Percentiles rank a stretch among this genome's conserved stretches.
These are phyloP conservation scores for Luidia sarsii DNA, from an alignment of 53 echinoderm and acorn worm genomes.

Conservation along the genomic window DNA sequence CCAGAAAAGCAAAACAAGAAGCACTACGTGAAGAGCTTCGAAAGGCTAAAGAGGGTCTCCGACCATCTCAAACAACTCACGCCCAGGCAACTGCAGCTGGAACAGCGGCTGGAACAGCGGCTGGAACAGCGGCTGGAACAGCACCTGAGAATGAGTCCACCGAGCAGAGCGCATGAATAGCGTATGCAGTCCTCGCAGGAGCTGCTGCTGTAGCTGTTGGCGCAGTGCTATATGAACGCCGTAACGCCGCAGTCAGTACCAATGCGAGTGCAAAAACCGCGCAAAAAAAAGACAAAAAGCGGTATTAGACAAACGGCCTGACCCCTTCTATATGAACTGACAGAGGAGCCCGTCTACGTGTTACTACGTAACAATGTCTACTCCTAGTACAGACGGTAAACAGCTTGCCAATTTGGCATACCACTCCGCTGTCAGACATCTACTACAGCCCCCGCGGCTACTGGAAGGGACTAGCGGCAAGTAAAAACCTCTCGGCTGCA, in stretches of 20 bases:
- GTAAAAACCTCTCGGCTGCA: too few species aligned
- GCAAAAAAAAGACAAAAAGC: neutral
- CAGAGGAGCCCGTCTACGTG: neutral
- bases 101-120: neutral
- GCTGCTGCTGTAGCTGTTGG: too few species aligned
- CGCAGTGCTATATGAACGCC: neutral
- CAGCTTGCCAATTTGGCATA: too few species aligned
- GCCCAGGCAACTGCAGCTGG: neutral
- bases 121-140: neutral
- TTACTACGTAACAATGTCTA: too few species aligned
- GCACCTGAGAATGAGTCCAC: neutral
- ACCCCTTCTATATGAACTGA: neutral
- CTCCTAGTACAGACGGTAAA: neutral
- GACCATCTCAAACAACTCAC: neutral
- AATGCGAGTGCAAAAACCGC: neutral
- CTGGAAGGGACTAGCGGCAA: too few species aligned
- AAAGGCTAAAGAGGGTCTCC: neutral
- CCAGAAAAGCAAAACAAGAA: neutral
- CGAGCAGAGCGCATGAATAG: neutral
- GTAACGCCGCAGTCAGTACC: neutral
- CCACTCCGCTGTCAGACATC: too few species aligned
- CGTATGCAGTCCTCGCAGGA: neutral
- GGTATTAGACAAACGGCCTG: slow-evolving; percentile 2
- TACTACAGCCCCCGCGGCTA: too few species aligned
- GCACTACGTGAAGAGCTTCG: neutral